Evolutionary conservation across 2,113 vertebrate genomes (phyloP).

Genomic region (Brachirus orientalis): DNA sequence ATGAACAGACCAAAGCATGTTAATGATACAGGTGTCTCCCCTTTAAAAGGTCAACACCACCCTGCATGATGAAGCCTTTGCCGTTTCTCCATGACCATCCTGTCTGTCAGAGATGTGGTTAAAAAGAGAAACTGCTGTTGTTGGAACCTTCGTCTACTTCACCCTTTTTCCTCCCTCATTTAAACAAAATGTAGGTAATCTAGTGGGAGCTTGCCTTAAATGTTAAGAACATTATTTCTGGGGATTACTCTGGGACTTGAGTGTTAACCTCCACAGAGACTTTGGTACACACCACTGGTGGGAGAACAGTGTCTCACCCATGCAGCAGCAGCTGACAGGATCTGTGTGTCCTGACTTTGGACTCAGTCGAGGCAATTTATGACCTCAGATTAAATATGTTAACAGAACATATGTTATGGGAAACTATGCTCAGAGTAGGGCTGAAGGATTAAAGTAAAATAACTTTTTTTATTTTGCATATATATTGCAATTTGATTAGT

Average conservation of each 20-base stretch:
- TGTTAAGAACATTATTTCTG: slow-evolving; percentile 28
- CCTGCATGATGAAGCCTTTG: slow-evolving; percentile 33
- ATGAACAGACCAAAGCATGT: slow-evolving; percentile 9
- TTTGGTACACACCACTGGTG: slow-evolving; percentile 5
- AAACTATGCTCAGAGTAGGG: too few relatives aligned
- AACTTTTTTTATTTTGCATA: too few relatives aligned
- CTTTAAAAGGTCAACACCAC: slow-evolving; percentile 52
- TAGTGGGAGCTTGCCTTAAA: slow-evolving; percentile 23
- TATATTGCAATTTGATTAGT: background rate
- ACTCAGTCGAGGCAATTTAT: background rate
- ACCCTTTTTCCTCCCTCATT: too few relatives aligned
- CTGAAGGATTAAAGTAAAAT: too few relatives aligned
- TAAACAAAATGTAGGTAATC: slow-evolving; percentile 21
- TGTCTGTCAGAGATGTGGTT: slow-evolving; percentile 24
- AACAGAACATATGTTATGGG: background rate
- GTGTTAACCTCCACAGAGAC: slow-evolving; percentile 2
- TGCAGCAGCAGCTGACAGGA: slow-evolving; percentile 46
- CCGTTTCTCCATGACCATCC: slow-evolving; percentile 10
- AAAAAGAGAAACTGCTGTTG: background rate
- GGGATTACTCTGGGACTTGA: slow-evolving; percentile 20
- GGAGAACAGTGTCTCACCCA: slow-evolving; percentile 26
- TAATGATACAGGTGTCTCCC: slow-evolving; percentile 24
- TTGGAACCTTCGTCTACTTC: too few relatives aligned
- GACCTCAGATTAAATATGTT: too few relatives aligned
- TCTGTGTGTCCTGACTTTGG: slow-evolving; percentile 6